Evolutionary conservation across 2,797 vertebrate species (phyloP), one percentile per base, ranked within the genome.

Genomic region (Notoglanidium macrostoma): DNA sequence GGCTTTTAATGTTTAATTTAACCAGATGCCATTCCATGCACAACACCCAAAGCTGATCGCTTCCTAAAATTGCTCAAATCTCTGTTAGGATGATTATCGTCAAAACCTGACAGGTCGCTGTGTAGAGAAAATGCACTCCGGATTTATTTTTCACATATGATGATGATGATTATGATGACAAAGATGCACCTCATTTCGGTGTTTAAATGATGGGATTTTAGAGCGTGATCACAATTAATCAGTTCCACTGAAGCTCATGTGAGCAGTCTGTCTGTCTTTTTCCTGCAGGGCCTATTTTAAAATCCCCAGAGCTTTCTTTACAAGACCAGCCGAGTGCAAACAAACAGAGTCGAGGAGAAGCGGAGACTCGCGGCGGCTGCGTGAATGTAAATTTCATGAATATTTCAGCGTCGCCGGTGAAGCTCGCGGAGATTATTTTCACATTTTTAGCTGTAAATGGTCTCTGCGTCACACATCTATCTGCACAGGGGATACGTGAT

Each of bases 391-490:
- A 82, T 84, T 77, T 63, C n/a, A 82, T 76, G 54, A 67, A 87
- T 89, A 89, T 87, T 88, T 84, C 72, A 88, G 73, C 55, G 23
- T 46, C 7, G 72, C 86, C 29, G 29, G 55, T 40, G 32, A 21
- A 7, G 29, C 74, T 74, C 55, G 32, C 59, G 70, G 76, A 82
- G 80, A 87, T 70, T 70, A 61, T 76, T 49, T 79, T 80, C 51
- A 86, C 68, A 86, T 73, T 90, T 85, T 90, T 90, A 87, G 65
- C 74, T 72, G 49, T 79, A 81, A 29, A 51, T 29, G 14, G n/a
- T 51, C 67, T 85, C 54, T 72, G 63, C 19, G 29, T 55, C 67
- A 74, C 57, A 70, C n/a, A 8, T 51, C 29, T 40, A 15, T 85
- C 73, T 85, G 73, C 44, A 65, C 65, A 44, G 76, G 40, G 17